Evolutionary conservation across 1,140 invertebrate species (phyloP).

Genomic region (Pogonognathellus flavescens): DNA sequence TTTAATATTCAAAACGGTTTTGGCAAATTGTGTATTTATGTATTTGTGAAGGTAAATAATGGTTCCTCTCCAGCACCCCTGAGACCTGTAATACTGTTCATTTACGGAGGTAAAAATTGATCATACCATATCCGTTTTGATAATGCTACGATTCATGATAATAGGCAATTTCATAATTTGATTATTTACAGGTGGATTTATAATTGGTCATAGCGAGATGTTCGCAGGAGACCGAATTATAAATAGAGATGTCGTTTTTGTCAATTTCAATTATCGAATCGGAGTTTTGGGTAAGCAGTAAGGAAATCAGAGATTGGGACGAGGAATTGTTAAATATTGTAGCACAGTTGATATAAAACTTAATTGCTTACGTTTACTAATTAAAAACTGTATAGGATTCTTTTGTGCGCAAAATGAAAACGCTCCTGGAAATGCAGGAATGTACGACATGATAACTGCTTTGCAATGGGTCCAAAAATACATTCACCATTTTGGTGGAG

Average conservation of each 20-base stretch:
- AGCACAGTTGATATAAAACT: not conserved
- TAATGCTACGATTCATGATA: too few species aligned
- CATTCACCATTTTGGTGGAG: slow-evolving; percentile 47
- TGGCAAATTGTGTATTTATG: not conserved
- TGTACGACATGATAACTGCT: slow-evolving; percentile 55
- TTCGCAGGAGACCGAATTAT: not conserved
- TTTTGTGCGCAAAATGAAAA: slow-evolving; percentile 28
- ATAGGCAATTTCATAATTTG: not conserved
- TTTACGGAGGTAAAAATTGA: not conserved
- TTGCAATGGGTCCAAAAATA: slow-evolving; percentile 31
- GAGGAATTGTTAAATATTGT: too few species aligned
- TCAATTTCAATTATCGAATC: slow-evolving; percentile 53
- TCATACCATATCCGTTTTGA: too few species aligned
- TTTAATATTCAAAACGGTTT: too few species aligned
- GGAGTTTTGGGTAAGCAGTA: slow-evolving; percentile 22
- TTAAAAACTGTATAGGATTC: slow-evolving; percentile 50
- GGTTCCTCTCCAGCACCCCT: not conserved
- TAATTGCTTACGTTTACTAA: not conserved
- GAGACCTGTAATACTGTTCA: not conserved
- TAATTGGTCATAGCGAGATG: not conserved
- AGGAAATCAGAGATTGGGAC: too few species aligned
- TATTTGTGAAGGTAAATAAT: not conserved
- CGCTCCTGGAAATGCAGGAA: slow-evolving; percentile 55
- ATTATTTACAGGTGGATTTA: not conserved
- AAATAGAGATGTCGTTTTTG: slow-evolving; percentile 47